Evolutionary conservation across 2,797 vertebrate genomes (phyloP).

Genomic region (Labeo calbasu): DNA sequence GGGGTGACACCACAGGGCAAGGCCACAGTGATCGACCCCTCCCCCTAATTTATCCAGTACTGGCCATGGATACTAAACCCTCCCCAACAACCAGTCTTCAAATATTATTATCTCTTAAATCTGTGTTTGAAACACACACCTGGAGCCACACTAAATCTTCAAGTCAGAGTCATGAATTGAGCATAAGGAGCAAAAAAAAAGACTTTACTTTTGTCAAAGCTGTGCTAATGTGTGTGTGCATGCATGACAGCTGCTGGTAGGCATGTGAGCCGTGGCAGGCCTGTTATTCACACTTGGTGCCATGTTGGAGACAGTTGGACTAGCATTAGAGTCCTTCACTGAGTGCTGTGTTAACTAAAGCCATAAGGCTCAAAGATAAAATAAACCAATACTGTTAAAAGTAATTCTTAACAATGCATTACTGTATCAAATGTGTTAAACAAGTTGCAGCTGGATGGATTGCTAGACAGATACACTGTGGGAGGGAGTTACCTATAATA

Average conservation of each 20-base stretch:
- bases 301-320: constrained; percentile 16
- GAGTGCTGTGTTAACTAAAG: background rate
- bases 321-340: background rate
- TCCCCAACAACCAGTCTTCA: background rate
- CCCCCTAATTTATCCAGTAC: constrained; percentile 12
- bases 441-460: background rate
- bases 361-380: background rate
- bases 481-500: background rate
- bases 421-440: background rate
- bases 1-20: constrained; percentile 61
- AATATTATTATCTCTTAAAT: background rate
- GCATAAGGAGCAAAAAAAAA: background rate
- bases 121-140: background rate
- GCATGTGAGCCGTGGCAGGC: constrained; percentile 16
- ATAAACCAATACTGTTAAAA: background rate
- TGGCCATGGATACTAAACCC: background rate
- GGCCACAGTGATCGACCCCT: constrained; percentile 49
- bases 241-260: constrained; percentile 35
- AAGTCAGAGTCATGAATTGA: background rate
- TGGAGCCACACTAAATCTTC: background rate
- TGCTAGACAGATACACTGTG: constrained; percentile 15
- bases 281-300: constrained; percentile 36
- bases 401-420: background rate
- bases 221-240: background rate
- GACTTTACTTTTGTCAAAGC: background rate